Evolutionary conservation across 2,797 vertebrate species (phyloP).

Genomic region (Otolemur crassicaudatus): DNA sequence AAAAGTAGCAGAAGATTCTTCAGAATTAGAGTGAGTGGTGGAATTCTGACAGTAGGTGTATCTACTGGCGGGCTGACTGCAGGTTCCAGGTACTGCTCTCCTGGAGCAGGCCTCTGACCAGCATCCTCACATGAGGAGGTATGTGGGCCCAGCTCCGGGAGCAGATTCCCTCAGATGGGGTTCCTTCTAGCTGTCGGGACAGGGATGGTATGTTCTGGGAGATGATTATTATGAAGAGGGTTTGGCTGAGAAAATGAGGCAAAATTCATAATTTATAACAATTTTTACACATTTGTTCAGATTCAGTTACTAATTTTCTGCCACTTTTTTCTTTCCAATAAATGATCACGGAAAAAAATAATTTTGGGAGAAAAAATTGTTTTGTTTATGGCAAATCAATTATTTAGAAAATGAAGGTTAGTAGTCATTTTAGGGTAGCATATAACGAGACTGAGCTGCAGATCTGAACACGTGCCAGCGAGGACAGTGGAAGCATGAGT

Average conservation of each 20-base stretch:
- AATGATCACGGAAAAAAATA: conserved; percentile 14
- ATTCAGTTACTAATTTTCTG: neutral
- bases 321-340: neutral
- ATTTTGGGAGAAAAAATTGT: neutral
- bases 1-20: neutral
- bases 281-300: neutral
- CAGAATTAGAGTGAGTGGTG: neutral
- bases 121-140: neutral
- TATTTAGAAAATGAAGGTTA: neutral
- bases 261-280: conserved; percentile 6
- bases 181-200: neutral
- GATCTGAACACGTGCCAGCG: neutral
- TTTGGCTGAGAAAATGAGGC: neutral
- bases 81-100: neutral
- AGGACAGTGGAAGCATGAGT: neutral
- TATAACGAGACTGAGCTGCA: neutral
- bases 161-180: neutral
- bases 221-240: neutral
- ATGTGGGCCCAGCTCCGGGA: neutral
- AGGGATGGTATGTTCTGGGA: neutral
- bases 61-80: neutral
- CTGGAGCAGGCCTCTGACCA: neutral
- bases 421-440: neutral
- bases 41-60: neutral
- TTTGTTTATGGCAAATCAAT: neutral